phyloP scores from a whole-genome alignment of 53 echinoderm and acorn worm genomes.

The Holothuria scabra region DNA sequence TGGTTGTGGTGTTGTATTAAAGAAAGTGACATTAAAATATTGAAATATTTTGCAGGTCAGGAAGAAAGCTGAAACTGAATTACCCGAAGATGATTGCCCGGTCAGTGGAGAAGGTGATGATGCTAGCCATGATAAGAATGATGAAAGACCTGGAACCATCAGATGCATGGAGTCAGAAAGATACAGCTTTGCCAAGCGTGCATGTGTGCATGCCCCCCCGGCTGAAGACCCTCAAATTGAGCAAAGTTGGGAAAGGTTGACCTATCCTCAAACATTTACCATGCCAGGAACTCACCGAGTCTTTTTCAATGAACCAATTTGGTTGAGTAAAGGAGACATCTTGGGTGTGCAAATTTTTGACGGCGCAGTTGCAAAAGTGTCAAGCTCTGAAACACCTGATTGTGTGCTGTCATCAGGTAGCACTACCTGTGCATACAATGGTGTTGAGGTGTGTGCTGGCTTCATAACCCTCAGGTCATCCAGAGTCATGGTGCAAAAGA shows the following conservation, averaged over 20 bases:
- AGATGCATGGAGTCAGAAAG: background rate
- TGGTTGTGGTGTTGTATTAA: too few relatives aligned
- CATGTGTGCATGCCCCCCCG: background rate
- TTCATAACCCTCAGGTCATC: slow-evolving; percentile 20
- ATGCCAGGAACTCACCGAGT: background rate
- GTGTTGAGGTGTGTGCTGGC: background rate
- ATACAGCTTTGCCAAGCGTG: slow-evolving; percentile 14
- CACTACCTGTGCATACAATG: background rate
- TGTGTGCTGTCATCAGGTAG: background rate
- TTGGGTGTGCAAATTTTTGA: slow-evolving; percentile 7
- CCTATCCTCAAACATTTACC: background rate
- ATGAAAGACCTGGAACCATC: too few relatives aligned
- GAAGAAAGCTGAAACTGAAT: too few relatives aligned
- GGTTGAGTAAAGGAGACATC: slow-evolving; percentile 19
- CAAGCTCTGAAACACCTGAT: slow-evolving; percentile 3
- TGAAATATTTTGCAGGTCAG: too few relatives aligned
- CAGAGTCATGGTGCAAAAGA: slow-evolving; percentile 7
- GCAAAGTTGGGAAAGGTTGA: too few relatives aligned
- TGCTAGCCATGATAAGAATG: too few relatives aligned
- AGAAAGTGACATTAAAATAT: too few relatives aligned
- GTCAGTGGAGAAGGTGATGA: too few relatives aligned
- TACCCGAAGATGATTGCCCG: too few relatives aligned
- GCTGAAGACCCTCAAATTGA: background rate
- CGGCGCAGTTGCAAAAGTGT: background rate
- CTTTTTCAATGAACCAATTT: background rate